Conservation (phyloP, 2,888 invertebrate species). For the Agelastica alni region DNA sequence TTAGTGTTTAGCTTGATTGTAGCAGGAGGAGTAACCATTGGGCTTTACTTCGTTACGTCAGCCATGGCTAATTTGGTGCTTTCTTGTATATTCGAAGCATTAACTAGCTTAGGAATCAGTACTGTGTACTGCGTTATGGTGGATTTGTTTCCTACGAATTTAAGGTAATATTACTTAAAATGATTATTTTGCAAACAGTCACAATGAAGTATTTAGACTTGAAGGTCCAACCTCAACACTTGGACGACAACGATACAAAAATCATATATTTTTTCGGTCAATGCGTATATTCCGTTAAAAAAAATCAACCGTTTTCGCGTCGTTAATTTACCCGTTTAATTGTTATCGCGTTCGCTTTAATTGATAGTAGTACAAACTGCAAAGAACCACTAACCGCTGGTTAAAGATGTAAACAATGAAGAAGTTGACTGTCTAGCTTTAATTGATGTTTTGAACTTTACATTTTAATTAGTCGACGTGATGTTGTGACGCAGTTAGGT, state of each 20-base stretch:
- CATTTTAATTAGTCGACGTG: slow-evolving; percentile 1
- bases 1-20: slow-evolving; percentile 76
- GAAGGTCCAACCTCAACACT: too few relatives aligned
- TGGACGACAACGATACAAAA: too few relatives aligned
- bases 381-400: background rate
- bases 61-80: slow-evolving; percentile 72
- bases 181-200: too few relatives aligned
- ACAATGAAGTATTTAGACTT: too few relatives aligned
- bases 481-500: slow-evolving; percentile 5
- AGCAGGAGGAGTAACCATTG: slow-evolving; percentile 73
- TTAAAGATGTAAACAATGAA: background rate
- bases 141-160: slow-evolving; percentile 80
- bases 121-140: slow-evolving; percentile 81
- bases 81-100: slow-evolving; percentile 78
- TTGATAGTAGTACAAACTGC: slow-evolving; percentile 12
- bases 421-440: background rate
- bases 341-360: too few relatives aligned
- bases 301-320: too few relatives aligned
- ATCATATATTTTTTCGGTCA: too few relatives aligned
- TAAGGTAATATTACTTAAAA: too few relatives aligned
- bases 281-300: too few relatives aligned
- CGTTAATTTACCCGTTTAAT: background rate
- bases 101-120: slow-evolving; percentile 79
- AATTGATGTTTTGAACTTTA: background rate
- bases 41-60: slow-evolving; percentile 75